Evolutionary conservation across 2,797 vertebrate genomes (phyloP), one percentile per base, ranked within the genome.

Genomic region (Neoniphon sammara): DNA sequence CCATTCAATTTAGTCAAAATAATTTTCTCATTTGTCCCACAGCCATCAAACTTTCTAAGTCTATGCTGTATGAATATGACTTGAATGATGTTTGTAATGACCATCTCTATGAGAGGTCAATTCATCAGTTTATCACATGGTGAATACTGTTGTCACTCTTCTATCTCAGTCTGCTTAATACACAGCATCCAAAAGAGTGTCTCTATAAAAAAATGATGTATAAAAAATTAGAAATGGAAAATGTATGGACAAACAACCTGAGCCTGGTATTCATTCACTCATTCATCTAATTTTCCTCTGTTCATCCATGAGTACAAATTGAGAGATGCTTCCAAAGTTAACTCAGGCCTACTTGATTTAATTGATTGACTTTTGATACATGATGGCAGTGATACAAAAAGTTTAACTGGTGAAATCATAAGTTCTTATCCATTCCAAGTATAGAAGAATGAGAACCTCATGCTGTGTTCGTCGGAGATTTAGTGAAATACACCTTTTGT

Each of bases 91-190:
- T 25, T 42, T 47, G n/a, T 21, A 2, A 20, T 36, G n/a, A 58
- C 18, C 5, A 20, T 61, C 36, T 31, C 2, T 12, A 36, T 30
- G 5, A 69, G 21, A 50, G 57, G 17, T 21, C 21, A 60, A n/a
- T 62, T 55, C 42, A 42, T 63, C 31, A 47, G 23, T 64, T 39
- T 62, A 21, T 61, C 20, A 34, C 58, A 46, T 9, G 18, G 11
- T 39, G 3, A n/a, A 53, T 27, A 10, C 2, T 49, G 20, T 55
- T 23, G 12, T 39, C 14, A 4, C 1, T 9, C n/a, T 31, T 7
- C 30, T 34, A 20, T 47, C 54, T 53, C 17, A 17, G 44, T 46
- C 44, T 46, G 44, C 44, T 46, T 46, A 17, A 46, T 46, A 17
- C 44, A 46, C 44, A 17, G 14, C 15, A 46, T 46, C 42, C 2